Conservation (phyloP, 1,140 invertebrate genomes). For the Lepidurus arcticus region DNA sequence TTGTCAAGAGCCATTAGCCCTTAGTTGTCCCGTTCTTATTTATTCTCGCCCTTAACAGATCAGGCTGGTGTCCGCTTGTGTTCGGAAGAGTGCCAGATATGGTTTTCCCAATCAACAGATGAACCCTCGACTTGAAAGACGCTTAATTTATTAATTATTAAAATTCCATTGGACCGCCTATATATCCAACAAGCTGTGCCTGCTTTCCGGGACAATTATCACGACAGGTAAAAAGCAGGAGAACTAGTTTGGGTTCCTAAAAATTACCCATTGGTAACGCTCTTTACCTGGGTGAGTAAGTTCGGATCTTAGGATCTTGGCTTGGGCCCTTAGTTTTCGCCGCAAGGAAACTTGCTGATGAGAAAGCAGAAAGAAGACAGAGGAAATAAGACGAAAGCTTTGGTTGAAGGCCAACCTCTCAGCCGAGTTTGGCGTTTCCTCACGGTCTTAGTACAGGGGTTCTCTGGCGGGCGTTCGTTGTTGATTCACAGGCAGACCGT, state of each 20-base stretch:
- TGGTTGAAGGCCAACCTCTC: not conserved
- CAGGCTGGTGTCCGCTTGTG: not conserved
- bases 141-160: not conserved
- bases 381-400: not conserved
- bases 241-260: not conserved
- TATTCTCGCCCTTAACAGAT: not conserved
- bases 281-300: not conserved
- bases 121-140: not conserved
- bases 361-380: not conserved
- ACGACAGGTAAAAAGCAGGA: slow-evolving; percentile 5
- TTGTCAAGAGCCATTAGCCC: not conserved
- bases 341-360: not conserved
- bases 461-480: not conserved
- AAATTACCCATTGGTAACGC: not conserved
- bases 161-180: not conserved
- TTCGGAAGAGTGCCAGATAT: not conserved
- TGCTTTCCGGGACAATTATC: not conserved
- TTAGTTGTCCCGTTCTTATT: not conserved
- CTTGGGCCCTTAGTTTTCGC: not conserved
- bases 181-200: not conserved
- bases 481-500: slow-evolving; percentile 18
- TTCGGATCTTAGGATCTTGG: not conserved
- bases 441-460: not conserved
- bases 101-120: not conserved
- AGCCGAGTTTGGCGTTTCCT: not conserved